Evolutionary conservation across 2,797 vertebrate species (phyloP).

Genomic region (Thripadectes ignobilis): DNA sequence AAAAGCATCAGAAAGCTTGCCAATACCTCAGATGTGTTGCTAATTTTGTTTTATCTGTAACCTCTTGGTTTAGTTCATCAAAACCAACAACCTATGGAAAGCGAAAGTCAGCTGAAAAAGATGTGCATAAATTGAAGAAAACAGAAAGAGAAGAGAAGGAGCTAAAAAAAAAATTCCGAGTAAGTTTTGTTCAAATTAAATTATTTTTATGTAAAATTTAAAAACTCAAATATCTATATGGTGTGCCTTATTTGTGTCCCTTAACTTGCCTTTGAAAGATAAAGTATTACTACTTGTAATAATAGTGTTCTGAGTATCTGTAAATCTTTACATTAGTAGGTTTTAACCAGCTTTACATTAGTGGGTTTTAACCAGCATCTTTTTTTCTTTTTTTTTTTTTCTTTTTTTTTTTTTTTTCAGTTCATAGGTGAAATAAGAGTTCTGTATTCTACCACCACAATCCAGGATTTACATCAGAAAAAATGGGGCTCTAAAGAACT

Average conservation of each 20-base stretch:
- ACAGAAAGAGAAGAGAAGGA: conserved; percentile 92
- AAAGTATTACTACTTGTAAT: not conserved
- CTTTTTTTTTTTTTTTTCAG: conserved; percentile 71
- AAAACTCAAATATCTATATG: not conserved
- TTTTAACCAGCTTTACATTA: not conserved
- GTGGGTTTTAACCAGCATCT: not conserved
- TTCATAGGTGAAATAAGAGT: conserved; percentile 90
- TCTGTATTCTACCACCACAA: conserved; percentile 81
- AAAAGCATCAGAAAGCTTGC: not conserved
- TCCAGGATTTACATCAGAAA: conserved; percentile 73
- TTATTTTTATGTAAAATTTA: not conserved
- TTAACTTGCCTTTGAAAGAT: not conserved
- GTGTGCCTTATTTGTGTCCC: not conserved
- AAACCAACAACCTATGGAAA: conserved; percentile 16
- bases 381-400: not conserved
- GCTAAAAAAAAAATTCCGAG: conserved; percentile 94
- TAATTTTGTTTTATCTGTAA: conserved; percentile 2
- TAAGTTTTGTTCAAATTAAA: conserved; percentile 84
- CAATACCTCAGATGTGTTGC: not conserved
- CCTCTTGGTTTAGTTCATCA: conserved; percentile 50
- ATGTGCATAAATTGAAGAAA: conserved; percentile 86
- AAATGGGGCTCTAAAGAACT: conserved; percentile 87
- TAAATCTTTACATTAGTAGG: not conserved
- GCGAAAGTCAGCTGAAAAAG: conserved; percentile 74
- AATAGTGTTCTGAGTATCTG: not conserved